Evolutionary conservation across 1,140 invertebrate genomes (phyloP).

Genomic region (Bombus pyrosoma): DNA sequence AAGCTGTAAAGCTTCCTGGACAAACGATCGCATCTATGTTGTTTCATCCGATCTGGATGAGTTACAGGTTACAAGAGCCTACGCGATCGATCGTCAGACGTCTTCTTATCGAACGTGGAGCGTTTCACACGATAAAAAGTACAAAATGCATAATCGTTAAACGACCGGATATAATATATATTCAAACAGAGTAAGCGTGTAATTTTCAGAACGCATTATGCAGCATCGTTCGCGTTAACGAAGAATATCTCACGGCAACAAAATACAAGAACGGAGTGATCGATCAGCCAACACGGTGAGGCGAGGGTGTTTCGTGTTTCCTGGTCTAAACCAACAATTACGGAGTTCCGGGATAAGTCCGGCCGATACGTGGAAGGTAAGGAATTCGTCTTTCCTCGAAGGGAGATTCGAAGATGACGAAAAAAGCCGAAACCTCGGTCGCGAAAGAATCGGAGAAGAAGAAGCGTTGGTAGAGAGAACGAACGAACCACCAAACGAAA

Average conservation of each 20-base stretch:
- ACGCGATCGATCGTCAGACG: not conserved
- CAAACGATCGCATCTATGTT: constrained; percentile 31
- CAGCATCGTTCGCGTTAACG: constrained; percentile 9
- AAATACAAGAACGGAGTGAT: constrained; percentile 41
- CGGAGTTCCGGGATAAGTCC: constrained; percentile 51
- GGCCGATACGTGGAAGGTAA: constrained; percentile 49
- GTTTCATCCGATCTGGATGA: not conserved
- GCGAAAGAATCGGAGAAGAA: constrained; percentile 51
- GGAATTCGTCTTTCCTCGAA: constrained; percentile 63
- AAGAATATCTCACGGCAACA: constrained; percentile 4
- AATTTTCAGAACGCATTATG: constrained; percentile 25
- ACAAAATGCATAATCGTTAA: not conserved
- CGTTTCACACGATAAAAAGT: not conserved
- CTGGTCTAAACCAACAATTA: constrained; percentile 60
- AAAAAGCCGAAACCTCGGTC: not conserved
- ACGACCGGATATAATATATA: not conserved
- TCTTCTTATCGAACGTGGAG: not conserved
- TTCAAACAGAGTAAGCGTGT: not conserved
- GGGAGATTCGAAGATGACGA: constrained; percentile 49
- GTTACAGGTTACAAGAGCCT: not conserved
- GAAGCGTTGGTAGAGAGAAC: constrained; percentile 54
- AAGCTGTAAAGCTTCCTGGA: not conserved
- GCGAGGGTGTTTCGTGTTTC: constrained; percentile 41
- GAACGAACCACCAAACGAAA: constrained; percentile 11
- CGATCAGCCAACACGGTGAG: constrained; percentile 35